phyloP scores from a whole-genome alignment of 2,797 vertebrate species.

The Manis javanica region DNA sequence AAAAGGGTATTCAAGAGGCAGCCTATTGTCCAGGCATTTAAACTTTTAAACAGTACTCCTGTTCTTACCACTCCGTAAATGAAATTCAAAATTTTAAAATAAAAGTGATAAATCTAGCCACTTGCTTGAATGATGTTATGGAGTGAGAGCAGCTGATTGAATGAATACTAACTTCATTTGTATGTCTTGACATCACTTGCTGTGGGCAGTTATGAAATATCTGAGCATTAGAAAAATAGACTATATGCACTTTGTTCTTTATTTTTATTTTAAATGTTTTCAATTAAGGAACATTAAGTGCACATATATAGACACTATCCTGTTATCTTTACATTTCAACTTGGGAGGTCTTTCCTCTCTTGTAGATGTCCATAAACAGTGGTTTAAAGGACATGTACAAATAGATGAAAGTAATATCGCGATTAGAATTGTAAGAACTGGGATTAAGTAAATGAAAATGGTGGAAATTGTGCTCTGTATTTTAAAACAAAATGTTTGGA shows the following conservation, averaged over 20 bases:
- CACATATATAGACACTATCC: neutral
- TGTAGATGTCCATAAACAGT: neutral
- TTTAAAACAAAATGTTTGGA: neutral
- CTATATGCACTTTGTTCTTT: neutral
- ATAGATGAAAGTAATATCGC: neutral
- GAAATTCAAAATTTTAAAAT: neutral
- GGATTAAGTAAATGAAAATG: neutral
- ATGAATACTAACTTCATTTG: neutral
- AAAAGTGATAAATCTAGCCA: neutral
- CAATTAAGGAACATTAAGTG: neutral
- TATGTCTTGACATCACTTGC: neutral
- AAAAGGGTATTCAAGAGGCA: neutral
- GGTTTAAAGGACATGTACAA: neutral
- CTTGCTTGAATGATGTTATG: neutral
- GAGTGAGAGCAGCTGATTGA: neutral
- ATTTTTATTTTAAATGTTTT: constrained; percentile 35
- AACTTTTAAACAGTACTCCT: neutral
- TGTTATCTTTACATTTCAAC: neutral
- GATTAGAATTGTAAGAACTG: neutral
- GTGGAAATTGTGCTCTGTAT: neutral
- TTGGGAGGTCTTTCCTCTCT: too few species aligned
- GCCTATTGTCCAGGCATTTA: neutral
- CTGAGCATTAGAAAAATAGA: neutral
- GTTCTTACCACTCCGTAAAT: neutral
- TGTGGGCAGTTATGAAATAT: neutral